Percentiles rank a stretch among this genome's conserved stretches.
Evolutionary conservation across 2,797 vertebrate species (phyloP).

Genomic region (Smutsia gigantea): DNA sequence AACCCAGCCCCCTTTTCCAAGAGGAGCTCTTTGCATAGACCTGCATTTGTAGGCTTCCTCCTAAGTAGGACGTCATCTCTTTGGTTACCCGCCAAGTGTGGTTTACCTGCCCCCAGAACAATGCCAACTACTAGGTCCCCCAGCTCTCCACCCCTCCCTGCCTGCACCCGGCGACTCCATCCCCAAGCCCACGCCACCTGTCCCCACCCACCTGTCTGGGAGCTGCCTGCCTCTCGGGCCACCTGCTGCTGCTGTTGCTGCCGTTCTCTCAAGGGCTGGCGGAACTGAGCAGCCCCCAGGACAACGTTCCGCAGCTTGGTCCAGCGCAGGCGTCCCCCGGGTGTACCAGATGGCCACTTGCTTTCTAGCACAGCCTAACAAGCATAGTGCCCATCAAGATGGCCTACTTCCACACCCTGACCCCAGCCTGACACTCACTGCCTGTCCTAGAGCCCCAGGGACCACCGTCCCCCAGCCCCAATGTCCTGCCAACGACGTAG

Average conservation of each 20-base stretch:
- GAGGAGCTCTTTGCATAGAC: not conserved
- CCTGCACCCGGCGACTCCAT: not conserved
- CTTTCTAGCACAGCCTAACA: slow-evolving; percentile 95
- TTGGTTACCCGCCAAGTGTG: not conserved
- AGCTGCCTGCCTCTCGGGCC: not conserved
- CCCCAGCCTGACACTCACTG: not conserved
- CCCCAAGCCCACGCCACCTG: not conserved
- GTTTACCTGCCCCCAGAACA: not conserved
- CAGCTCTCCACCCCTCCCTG: not conserved
- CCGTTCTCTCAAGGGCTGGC: slow-evolving; percentile 91
- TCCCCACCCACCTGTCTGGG: slow-evolving; percentile 71
- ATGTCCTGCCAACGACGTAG: not conserved
- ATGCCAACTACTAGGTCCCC: not conserved
- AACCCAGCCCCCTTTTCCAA: not conserved
- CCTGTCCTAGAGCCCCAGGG: not conserved
- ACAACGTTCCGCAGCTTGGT: slow-evolving; percentile 95
- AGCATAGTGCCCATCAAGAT: not conserved
- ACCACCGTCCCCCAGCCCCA: not conserved
- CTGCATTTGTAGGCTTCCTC: not conserved
- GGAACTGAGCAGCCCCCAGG: slow-evolving; percentile 94
- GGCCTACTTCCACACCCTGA: not conserved
- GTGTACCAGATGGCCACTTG: slow-evolving; percentile 95
- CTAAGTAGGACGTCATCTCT: not conserved
- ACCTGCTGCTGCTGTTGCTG: slow-evolving; percentile 77
- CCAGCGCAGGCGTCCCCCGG: slow-evolving; percentile 94